Base-by-base conservation (phyloP, 2,113 vertebrate genomes). In the Mellivora capensis region DNA sequence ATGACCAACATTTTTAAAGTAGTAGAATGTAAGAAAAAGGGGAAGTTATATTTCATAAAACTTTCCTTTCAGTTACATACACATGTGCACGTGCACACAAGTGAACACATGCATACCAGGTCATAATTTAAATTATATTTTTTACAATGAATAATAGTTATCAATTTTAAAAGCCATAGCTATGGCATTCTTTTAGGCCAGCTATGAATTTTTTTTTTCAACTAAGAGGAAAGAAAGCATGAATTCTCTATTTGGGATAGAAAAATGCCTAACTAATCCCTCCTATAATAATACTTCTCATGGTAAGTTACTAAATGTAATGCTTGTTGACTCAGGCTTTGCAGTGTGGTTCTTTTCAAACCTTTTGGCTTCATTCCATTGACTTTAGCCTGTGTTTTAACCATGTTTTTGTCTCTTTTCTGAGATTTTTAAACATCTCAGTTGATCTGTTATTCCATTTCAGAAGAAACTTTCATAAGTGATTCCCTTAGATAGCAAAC, bases 141-240 rank as follows among this genome's bases (percentile, higher is more conserved):
- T 61, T 96, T 87, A 52, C 23, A 79, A 15, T 87, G 14, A 64
- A 15, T 88, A 44, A 59, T n/a, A 82, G 37, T 93, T 39, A 85
- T 72, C 79, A 90, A 57, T 29, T 61, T 69, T 79, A 42, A 95
- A 95, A 86, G 37, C n/a, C 21, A 12, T 57, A 90, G 64, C 20
- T 90, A 1, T 84, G 76, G 11, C 49, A 74, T 96, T 91, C 23
- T 87, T 1, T 72, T 91, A 87, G 1, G 49, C 90, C 61, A 87
- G 17, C 69, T 86, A 12, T 93, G 37, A 25, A 37, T 76, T 88
- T 96, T 80, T 93, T 93, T 93, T 93, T 80, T 25, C 52, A 69
- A 84, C 27, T 95, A 81, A 91, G 64, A 52, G 87, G 57, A 94
- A 95, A 86, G 37, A 94, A 95, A 86, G 37, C 34, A 76, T 96